These are phyloP conservation scores for Chrysomela aeneicollis DNA, from an alignment of 2,888 invertebrate species.

Conservation along the genomic window DNA sequence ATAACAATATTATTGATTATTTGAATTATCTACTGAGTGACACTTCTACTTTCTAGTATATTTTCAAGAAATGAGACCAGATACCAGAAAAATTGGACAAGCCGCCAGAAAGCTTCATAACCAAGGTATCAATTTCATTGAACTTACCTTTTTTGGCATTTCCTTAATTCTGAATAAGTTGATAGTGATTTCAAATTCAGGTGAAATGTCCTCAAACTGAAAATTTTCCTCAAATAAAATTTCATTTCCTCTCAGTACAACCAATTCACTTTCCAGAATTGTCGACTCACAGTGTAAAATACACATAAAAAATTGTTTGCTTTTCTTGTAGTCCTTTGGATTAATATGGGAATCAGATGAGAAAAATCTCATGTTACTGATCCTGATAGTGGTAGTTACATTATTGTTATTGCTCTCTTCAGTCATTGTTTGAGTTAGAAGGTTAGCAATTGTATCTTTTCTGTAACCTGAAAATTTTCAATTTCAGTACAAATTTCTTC, in stretches of 20 bases:
- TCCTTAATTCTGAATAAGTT: conserved; percentile 23
- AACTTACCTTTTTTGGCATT: conserved; percentile 22
- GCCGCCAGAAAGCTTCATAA: no score
- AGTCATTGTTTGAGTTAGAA: conserved; percentile 11
- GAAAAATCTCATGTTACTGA: conserved; percentile 19
- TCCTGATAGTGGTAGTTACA: conserved; percentile 14
- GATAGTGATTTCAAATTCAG: conserved; percentile 24
- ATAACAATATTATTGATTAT: no score
- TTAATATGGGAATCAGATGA: neutral
- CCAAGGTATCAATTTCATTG: no score
- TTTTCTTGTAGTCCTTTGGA: neutral
- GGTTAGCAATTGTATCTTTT: conserved; percentile 14
- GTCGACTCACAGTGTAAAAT: conserved; percentile 16
- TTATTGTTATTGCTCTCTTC: neutral
- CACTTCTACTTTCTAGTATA: no score
- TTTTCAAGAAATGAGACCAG: no score
- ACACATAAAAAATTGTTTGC: conserved; percentile 21
- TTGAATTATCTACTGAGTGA: no score
- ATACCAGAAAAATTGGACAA: neutral
- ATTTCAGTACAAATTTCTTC: no score
- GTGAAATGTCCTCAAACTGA: conserved; percentile 15
- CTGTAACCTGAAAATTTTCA: conserved; percentile 15
- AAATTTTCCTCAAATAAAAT: conserved; percentile 25
- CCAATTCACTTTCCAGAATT: conserved; percentile 17
- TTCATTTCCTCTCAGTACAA: conserved; percentile 8